phyloP scores from a whole-genome alignment of 2,113 vertebrate genomes.

The Ochotona curzoniae region DNA sequence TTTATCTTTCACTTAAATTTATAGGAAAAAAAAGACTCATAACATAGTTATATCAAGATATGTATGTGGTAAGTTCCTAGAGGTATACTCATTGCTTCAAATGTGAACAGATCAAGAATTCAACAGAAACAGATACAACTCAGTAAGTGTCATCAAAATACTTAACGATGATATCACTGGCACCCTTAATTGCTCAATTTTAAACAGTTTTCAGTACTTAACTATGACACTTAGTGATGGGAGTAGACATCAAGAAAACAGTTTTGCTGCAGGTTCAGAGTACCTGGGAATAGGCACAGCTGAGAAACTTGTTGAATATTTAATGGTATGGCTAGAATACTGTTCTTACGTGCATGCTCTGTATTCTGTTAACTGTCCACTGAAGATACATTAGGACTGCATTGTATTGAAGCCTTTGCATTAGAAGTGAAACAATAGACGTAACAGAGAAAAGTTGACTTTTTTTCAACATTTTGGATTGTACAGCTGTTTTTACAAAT shows the following conservation, averaged over 20 bases:
- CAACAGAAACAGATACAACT: conserved; percentile 36
- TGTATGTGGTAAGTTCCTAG: not conserved
- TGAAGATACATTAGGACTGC: not conserved
- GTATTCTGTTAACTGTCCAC: not conserved
- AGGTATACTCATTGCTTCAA: not conserved
- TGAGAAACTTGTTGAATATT: not conserved
- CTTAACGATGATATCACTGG: conserved; percentile 55
- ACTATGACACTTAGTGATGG: not conserved
- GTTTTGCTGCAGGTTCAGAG: conserved; percentile 43
- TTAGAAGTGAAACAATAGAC: not conserved
- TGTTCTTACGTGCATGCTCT: not conserved
- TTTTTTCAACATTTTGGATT: conserved; percentile 15
- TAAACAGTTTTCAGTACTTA: conserved; percentile 62
- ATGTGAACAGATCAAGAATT: conserved; percentile 4
- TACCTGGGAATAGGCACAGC: not conserved
- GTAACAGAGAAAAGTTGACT: not conserved
- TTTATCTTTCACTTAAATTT: not conserved
- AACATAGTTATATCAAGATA: not conserved
- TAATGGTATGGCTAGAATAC: not conserved
- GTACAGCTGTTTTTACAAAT: not conserved
- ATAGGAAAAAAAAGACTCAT: not conserved
- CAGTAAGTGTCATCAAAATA: conserved; percentile 49
- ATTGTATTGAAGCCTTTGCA: not conserved
- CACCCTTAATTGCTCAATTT: conserved; percentile 61
- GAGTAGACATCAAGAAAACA: conserved; percentile 36